These are phyloP conservation scores for Stomatorhinus walkeri DNA, from an alignment of 2,797 vertebrate genomes.

Conservation along the genomic window DNA sequence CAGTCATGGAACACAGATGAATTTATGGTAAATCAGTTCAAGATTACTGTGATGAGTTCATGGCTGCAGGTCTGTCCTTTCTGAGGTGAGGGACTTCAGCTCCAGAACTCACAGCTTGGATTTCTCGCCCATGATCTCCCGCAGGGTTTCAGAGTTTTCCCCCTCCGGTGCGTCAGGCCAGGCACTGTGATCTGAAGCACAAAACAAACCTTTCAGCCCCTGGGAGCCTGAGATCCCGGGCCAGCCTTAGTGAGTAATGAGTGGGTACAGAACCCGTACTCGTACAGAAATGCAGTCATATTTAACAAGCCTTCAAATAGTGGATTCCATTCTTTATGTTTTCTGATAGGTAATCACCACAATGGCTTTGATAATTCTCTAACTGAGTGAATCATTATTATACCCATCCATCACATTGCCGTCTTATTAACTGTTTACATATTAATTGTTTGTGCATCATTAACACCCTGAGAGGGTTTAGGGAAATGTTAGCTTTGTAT, in stretches of 20 bases:
- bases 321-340: not conserved
- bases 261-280: not conserved
- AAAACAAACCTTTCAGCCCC: constrained; percentile 27
- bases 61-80: not conserved
- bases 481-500: not conserved
- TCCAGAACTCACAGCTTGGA: constrained; percentile 54
- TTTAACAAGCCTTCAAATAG: constrained; percentile 4
- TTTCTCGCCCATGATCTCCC: constrained; percentile 52
- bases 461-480: not conserved
- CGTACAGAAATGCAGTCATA: constrained; percentile 1
- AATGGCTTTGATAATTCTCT: not conserved
- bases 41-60: not conserved
- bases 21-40: not conserved
- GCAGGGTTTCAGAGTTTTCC: constrained; percentile 62
- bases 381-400: not conserved
- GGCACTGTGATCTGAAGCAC: constrained; percentile 69
- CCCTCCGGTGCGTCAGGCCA: constrained; percentile 74
- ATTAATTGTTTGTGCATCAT: not conserved
- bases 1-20: not conserved
- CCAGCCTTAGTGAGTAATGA: not conserved
- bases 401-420: not conserved
- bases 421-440: not conserved
- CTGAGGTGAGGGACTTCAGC: not conserved
- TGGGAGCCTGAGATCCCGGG: not conserved
- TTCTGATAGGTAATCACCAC: not conserved